Conservation (phyloP, 35 echinoderm and acorn worm genomes). For the Heliocidaris tuberculata region DNA sequence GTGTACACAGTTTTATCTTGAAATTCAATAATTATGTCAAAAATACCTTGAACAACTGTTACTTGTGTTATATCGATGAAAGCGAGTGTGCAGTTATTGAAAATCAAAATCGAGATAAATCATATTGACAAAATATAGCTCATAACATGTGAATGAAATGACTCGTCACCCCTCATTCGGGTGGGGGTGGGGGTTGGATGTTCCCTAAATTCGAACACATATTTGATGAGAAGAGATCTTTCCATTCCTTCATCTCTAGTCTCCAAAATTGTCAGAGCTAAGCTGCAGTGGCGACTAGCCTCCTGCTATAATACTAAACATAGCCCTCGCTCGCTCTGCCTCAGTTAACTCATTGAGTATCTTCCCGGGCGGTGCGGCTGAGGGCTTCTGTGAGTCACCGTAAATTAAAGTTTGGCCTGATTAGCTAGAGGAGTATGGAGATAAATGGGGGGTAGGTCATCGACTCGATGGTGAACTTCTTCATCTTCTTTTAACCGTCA, state of each 20-base stretch:
- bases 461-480: background rate
- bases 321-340: background rate
- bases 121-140: too few species aligned
- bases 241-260: background rate
- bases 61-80: too few species aligned
- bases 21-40: too few species aligned
- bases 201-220: background rate
- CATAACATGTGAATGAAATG: background rate
- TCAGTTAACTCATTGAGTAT: background rate
- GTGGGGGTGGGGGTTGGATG: background rate
- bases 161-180: background rate
- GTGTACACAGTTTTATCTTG: too few species aligned
- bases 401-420: conserved; percentile 28
- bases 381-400: background rate
- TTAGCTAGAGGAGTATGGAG: background rate
- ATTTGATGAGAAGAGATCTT: background rate
- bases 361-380: conserved; percentile 1
- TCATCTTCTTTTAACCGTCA: background rate
- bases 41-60: too few species aligned
- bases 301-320: background rate
- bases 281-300: background rate
- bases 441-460: background rate
- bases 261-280: background rate
- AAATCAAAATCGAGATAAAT: too few species aligned
- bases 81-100: too few species aligned